Base-by-base conservation (phyloP, 2,888 invertebrate species). In the Vannuccia rotundouncinata region DNA sequence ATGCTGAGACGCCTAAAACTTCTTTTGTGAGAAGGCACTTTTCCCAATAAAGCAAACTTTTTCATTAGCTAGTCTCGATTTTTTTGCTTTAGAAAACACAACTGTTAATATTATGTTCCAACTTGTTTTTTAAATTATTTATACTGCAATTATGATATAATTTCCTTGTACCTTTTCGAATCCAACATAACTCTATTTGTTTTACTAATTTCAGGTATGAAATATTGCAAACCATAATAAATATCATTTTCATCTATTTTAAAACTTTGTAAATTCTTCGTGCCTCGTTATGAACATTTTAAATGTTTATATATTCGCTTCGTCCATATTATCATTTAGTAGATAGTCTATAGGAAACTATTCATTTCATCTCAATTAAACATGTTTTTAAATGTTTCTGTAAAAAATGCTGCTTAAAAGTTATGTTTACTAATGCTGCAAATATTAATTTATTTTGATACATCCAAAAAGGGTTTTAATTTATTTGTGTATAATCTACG, bases 171-270 rank as follows among this genome's bases (percentile, higher is more conserved):
- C 25, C 22, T 66, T 66, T 66, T 66, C 22, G 10, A 66, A 22
- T 17, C 10, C 22, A 66, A 66, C 13, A 66, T 13, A 22, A 2
- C 66, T 13, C 66, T 2, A 66, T 66, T 66, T 66, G 66, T 66
- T 66, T 66, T 66, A n/a, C 66, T 5, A 66, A 66, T 66, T 66
- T 66, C 66, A 66, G 66, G 66, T 66, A 66, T 66, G 22, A 66
- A 66, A 66, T 66, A 66, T 66, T 45, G 45, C 5, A 45, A 17
- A 45, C 45, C 5, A 73, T 73, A 27, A 73, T n/a, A 59, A 59
- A 59, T 13, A 5, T 73, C 27, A 10, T 73, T 28, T 13, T 75
- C 28, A 10, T 27, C 22, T 75, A 5, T 2, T 10, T 27, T 10
- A 10, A 75, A 29, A 5, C 29, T 75, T 10, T 75, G 5, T 5